Evolutionary conservation across 2,888 invertebrate genomes (phyloP), one percentile per base, ranked within the genome.

Genomic region (Macaria liturata): DNA sequence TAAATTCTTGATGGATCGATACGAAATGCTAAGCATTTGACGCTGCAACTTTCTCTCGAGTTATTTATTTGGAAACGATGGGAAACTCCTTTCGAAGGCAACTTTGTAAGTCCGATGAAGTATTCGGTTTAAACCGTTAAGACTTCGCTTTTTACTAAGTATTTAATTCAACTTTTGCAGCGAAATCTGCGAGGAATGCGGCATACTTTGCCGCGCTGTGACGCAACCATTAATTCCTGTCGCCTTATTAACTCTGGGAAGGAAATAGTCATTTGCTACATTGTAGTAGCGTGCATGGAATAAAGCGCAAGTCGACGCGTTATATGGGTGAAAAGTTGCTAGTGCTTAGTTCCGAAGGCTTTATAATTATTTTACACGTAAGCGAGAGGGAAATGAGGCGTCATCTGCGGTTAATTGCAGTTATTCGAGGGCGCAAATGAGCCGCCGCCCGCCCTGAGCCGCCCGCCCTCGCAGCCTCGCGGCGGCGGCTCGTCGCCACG

Each of bases 41-140:
- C 56, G 54, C 55, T 59, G 57, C 56, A 59, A 55, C 54, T 54
- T 64, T 61, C 49, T 32, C 39, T 31, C 2, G 40, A 54, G 57
- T 52, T 58, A 64, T 58, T 58, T 61, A 61, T 63, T 54, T 54
- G 49, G 32, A 57, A 48, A 48, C 49, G 61, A 54, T 59, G 54
- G 50, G 40, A 48, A 50, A 57, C 54, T 51, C 53, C 57, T 47
- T 58, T 54, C 50, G 51, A 58, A 53, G 52, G 45, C 46, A 42
- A 60, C 61, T 64, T 54, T 49, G 51, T 58, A 56, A 61, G 48
- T 37, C 44, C 58, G 44, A 52, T 55, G 51, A 47, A 43, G 54
- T 54, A 48, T 54, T 61, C 52, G 48, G 54, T 47, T 53, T 49
- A 40, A 45, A 55, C 5, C 48, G 43, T 50, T 34, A 50, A 50